Evolutionary conservation across 2,113 vertebrate species (phyloP), one percentile per base, ranked within the genome.

Genomic region (Phocoena sinus): DNA sequence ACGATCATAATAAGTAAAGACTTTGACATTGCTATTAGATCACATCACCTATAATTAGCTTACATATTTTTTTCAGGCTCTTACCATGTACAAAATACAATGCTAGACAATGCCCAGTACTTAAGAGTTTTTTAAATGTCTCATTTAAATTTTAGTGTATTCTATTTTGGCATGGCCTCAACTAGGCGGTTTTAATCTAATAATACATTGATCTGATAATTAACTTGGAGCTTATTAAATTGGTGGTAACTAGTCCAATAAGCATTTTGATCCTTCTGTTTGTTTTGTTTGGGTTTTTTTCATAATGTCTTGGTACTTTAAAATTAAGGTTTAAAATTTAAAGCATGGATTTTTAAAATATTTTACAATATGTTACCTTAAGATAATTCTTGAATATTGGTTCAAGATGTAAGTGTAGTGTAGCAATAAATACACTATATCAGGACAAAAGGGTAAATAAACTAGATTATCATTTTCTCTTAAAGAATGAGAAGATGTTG

Each of bases 61-160:
- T 41, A 86, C 26, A 62, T 71, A 26, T 87, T 58, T 95, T 95
- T 88, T 79, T 18, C 33, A 86, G 83, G 58, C 21, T 95, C 58
- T 28, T 83, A 83, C 28, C 8, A n/a, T 77, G 5, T 96, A 20
- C 7, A 58, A 94, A 74, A 82, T 83, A 67, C 41, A 93, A 82
- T 95, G 18, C 23, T 53, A 93, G 53, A 33, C 12, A 91, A 91
- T 74, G 21, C 9, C 18, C 5, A 91, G 18, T 4, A 86, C 12
- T 74, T 94, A 47, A 93, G 38, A 47, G 9, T 33, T 36, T 88
- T 90, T 76, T 65, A 28, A 96, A 74, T 84, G n/a, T 58, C 33
- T 68, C 41, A 21, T 80, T 95, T 94, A 96, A 96, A 97, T 93
- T 76, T 77, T 18, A 86, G 5, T 81, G 1, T 38, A 60, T 88